phyloP scores from a whole-genome alignment of 2,113 vertebrate species.

The Tachysurus vachellii region DNA sequence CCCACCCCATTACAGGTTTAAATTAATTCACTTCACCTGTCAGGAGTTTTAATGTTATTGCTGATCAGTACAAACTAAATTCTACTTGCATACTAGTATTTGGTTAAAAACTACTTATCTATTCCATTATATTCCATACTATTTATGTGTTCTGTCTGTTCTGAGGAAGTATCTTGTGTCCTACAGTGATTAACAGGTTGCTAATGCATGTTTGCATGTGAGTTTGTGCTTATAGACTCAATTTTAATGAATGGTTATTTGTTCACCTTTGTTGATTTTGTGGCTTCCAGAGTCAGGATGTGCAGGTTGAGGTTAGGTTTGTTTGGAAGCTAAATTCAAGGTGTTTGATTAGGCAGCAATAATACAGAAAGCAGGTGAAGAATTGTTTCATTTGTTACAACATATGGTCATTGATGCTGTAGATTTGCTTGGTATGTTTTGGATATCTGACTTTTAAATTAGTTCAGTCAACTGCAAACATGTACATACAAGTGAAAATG shows the following conservation, averaged over 20 bases:
- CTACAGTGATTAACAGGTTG: neutral
- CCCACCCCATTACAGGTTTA: too few relatives aligned
- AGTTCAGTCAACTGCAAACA: neutral
- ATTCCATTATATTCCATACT: neutral
- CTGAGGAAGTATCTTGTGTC: neutral
- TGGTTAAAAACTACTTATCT: neutral
- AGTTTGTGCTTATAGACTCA: neutral
- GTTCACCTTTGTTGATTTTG: neutral
- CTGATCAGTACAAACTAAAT: neutral
- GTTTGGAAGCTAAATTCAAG: neutral
- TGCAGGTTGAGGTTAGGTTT: neutral
- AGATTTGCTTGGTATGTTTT: neutral
- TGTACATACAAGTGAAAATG: neutral
- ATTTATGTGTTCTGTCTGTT: neutral
- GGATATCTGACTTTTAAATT: neutral
- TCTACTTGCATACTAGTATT: neutral
- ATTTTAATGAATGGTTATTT: neutral
- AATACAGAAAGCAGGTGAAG: neutral
- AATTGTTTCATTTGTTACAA: neutral
- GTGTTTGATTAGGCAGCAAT: neutral
- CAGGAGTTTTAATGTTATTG: too few relatives aligned
- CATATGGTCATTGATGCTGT: neutral
- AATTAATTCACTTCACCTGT: too few relatives aligned
- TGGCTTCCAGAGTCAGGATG: neutral
- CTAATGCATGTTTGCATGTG: neutral